Percentiles rank a stretch among this genome's conserved stretches.
Conservation (phyloP, 2,797 vertebrate genomes). For the Masticophis lateralis region DNA sequence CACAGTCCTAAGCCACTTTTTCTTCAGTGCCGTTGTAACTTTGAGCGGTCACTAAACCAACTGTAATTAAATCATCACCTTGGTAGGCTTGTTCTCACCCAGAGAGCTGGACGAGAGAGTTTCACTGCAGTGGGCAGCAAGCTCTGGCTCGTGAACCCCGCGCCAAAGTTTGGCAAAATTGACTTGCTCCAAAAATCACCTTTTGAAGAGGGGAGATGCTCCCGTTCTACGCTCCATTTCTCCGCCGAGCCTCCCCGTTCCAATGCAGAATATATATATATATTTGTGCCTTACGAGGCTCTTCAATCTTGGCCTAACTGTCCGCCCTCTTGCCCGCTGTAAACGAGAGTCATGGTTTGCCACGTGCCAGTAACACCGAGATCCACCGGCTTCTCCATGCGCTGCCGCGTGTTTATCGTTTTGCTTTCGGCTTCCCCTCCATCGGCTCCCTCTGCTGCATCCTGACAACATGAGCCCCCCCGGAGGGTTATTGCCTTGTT, state of each 20-base stretch:
- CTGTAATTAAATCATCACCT: not conserved
- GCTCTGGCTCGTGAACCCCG: not conserved
- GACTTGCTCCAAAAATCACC: not conserved
- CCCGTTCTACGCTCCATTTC: not conserved
- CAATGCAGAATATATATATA: too few species aligned
- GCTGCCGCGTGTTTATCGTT: conserved; percentile 74
- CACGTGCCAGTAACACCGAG: conserved; percentile 76
- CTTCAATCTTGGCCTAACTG: not conserved
- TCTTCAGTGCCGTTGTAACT: too few species aligned
- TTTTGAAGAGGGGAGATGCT: not conserved
- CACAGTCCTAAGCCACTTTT: too few species aligned
- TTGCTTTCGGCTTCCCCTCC: conserved; percentile 62
- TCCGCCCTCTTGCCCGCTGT: conserved; percentile 52
- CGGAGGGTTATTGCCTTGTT: conserved; percentile 38
- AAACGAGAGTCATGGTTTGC: conserved; percentile 81
- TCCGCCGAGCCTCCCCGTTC: not conserved
- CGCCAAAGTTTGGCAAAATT: not conserved
- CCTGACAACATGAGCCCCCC: conserved; percentile 47
- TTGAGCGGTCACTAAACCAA: not conserved
- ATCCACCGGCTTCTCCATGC: conserved; percentile 70
- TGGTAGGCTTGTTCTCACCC: not conserved
- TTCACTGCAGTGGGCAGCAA: not conserved
- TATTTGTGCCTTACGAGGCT: not conserved
- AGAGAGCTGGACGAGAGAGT: not conserved
- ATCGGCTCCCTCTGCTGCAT: conserved; percentile 36